Evolutionary conservation across 2,797 vertebrate species (phyloP).

Genomic region (Otolemur crassicaudatus): DNA sequence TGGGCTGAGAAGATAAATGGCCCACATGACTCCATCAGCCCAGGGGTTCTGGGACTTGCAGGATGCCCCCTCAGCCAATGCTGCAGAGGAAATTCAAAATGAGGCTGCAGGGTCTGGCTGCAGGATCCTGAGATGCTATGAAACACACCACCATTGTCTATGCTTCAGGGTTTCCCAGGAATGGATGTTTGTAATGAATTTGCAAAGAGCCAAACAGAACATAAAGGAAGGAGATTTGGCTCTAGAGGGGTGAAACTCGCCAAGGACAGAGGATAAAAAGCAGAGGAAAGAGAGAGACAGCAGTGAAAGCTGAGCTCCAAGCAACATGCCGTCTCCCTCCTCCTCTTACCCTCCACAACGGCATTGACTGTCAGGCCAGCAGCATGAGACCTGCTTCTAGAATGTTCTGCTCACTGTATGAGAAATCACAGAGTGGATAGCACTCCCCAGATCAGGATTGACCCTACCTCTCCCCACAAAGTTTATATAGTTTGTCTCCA

Average conservation of each 20-base stretch:
- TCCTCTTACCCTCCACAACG: background rate
- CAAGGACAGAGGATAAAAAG: background rate
- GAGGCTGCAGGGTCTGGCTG: background rate
- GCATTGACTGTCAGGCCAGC: rapidly evolving
- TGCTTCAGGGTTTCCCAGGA: background rate
- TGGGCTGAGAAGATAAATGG: rapidly evolving
- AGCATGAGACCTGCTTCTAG: background rate
- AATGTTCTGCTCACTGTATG: background rate
- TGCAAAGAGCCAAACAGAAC: background rate
- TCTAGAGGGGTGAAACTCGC: rapidly evolving
- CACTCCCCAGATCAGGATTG: no score
- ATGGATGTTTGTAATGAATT: background rate
- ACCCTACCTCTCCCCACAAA: background rate
- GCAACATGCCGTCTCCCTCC: rapidly evolving
- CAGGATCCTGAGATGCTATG: background rate
- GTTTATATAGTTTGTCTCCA: background rate
- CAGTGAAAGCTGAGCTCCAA: background rate
- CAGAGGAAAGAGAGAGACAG: background rate
- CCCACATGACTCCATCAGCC: rapidly evolving
- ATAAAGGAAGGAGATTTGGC: background rate
- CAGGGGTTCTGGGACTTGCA: rapidly evolving
- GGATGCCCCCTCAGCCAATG: no score
- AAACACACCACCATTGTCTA: no score
- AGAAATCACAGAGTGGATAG: rapidly evolving
- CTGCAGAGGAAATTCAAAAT: rapidly evolving